A percentile compares a stretch with the other conserved stretches of the same genome.
Evolutionary conservation across 2,113 vertebrate genomes (phyloP).

Genomic region (Semicossyphus pulcher): DNA sequence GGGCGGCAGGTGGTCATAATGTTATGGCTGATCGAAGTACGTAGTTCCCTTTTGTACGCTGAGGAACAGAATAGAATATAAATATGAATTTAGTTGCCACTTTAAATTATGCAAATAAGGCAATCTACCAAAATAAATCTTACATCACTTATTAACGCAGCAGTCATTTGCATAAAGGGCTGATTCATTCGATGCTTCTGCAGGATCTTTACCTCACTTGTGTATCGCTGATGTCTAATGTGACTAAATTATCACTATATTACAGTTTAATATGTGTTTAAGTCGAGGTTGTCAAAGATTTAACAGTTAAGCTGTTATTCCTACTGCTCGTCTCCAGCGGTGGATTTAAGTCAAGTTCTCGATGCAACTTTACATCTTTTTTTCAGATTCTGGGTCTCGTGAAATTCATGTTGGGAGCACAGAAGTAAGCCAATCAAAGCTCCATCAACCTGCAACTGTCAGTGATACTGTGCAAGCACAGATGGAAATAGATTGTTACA

Average conservation of each 20-base stretch:
- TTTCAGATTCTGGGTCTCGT: slow-evolving; percentile 24
- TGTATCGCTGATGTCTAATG: neutral
- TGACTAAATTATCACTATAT: too few relatives aligned
- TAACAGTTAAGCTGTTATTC: slow-evolving; percentile 18
- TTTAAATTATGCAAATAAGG: too few relatives aligned
- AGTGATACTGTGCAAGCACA: slow-evolving; percentile 11
- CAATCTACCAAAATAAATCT: too few relatives aligned
- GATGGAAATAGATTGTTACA: slow-evolving; percentile 27
- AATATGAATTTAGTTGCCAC: too few relatives aligned
- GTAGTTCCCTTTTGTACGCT: too few relatives aligned
- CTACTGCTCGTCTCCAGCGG: neutral
- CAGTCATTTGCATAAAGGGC: neutral
- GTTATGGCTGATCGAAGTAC: too few relatives aligned
- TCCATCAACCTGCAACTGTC: slow-evolving; percentile 18
- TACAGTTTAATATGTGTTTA: slow-evolving; percentile 4
- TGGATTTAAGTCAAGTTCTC: neutral
- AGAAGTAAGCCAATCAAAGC: slow-evolving; percentile 13
- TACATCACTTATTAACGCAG: neutral
- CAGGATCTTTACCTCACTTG: neutral
- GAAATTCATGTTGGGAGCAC: slow-evolving; percentile 12
- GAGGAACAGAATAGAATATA: too few relatives aligned
- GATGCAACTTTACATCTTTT: slow-evolving; percentile 3
- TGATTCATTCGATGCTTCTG: neutral
- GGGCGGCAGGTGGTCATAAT: too few relatives aligned
- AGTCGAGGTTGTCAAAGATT: slow-evolving; percentile 1